phyloP scores from a whole-genome alignment of 64 coral and sea anemone species.

The Stylophora pistillata region DNA sequence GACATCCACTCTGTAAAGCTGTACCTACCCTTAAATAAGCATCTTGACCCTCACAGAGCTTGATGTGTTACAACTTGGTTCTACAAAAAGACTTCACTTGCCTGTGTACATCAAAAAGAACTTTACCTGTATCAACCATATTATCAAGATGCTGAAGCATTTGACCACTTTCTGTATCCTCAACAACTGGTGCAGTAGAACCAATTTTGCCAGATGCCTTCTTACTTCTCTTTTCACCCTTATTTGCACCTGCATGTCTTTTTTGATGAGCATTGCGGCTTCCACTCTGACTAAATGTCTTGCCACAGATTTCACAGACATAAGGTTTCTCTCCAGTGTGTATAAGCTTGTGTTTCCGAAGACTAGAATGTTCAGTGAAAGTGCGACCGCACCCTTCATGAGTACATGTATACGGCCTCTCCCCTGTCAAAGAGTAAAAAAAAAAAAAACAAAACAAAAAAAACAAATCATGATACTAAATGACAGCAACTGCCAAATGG shows the following conservation, averaged over 20 bases:
- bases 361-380: conserved; percentile 89
- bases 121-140: conserved; percentile 22
- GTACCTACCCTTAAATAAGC: too few relatives aligned
- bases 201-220: not conserved
- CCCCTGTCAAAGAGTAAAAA: conserved; percentile 41
- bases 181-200: not conserved
- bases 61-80: too few relatives aligned
- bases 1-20: too few relatives aligned
- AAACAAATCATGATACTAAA: too few relatives aligned
- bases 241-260: conserved; percentile 40
- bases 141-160: conserved; percentile 11
- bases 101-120: not conserved
- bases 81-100: too few relatives aligned
- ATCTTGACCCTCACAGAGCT: too few relatives aligned
- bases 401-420: conserved; percentile 76
- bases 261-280: conserved; percentile 90
- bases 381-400: conserved; percentile 73
- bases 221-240: not conserved
- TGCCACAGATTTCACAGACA: conserved; percentile 79
- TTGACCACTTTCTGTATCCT: not conserved
- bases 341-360: conserved; percentile 87
- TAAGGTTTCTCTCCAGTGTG: conserved; percentile 96
- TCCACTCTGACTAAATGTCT: conserved; percentile 89
- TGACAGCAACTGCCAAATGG: too few relatives aligned
- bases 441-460: too few relatives aligned